Evolutionary conservation across 2,797 vertebrate genomes (phyloP), one percentile per base, ranked within the genome.

Genomic region (Pseudomugil tenellus): DNA sequence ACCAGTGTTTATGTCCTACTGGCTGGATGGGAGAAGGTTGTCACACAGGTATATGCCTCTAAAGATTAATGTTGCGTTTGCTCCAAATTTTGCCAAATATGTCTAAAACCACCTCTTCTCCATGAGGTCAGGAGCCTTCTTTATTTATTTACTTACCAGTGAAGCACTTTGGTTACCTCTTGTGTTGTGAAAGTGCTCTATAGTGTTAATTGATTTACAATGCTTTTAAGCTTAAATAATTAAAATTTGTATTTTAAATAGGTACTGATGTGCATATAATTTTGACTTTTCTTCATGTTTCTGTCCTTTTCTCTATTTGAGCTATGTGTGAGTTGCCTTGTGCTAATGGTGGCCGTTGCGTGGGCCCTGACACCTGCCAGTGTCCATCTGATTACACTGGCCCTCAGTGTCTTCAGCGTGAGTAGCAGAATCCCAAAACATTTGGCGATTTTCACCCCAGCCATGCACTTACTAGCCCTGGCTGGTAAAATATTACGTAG

Each of bases 381-480:
- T 96, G 95, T 85, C 85, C 94, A 2, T 94, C 92, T 1, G 95
- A 95, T 81, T 96, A 95, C 88, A 91, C 72, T 0, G 94, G 94
- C 11, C 76, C 68, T 0, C 95, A 95, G 86, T 96, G 95, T 75
- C 92, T 95, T 52, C 85, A 77, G 34, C 93, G 95, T 95, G 80
- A 91, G 92, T 94, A 76, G 67, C 58, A 39, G 4, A 58, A 64
- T 55, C 58, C 17, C 23, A 54, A 21, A 34, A 79, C 60, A 77
- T 85, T 54, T 70, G 57, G 60, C 28, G 23, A 49, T 14, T 43
- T 11, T 72, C 67, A 67, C 19, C 58, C 8, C 63, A 53, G 39
- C 39, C 3, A 26, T 9, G 32, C 34, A 35, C 28, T 21, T 12
- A n/a, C 31, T 25, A 32, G 21, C 12, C 31, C 29, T 28, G 19